Evolutionary conservation across 2,113 vertebrate species (phyloP), one percentile per base, ranked within the genome.

Genomic region (Sclerurus mexicanus): DNA sequence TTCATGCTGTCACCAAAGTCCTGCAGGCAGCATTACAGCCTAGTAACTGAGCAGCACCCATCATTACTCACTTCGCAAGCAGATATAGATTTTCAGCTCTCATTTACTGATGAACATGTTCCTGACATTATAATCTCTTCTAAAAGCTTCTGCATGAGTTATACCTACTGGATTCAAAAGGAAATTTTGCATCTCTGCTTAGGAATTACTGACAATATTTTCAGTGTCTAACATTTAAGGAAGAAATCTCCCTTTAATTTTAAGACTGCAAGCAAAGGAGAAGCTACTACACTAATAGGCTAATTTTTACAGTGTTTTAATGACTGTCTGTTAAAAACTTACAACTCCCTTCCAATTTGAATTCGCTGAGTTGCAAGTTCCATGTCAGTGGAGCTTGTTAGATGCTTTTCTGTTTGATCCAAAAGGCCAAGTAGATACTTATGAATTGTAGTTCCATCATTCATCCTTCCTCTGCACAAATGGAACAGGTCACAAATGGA

Each of bases 1-100:
- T 92, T 94, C 69, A 40, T 24, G 21, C 76, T 95, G 95, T 93
- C 96, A 90, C 86, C 67, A 78, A 81, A 87, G 84, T 90, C 79
- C 96, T 94, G 90, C 79, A 90, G 95, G 92, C 77, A 2, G 83
- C 86, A 76, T 84, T 82, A 88, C 27, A 92, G 56, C 75, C 79
- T 23, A 6, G 79, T 42, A 89, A 71, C 64, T 52, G 81, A 85
- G 82, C 85, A 80, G 83, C 85, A 88, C 76, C 75, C 75, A 85
- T 63, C 88, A 53, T 74, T 84, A 84, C 73, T 92, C 73, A 56
- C 40, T 80, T 80, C 58, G 79, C 2, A 4, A 90, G 28, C 58
- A 92, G 67, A 90, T 71, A 85, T 0, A 91, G 56, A 82, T 90
- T 94, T 94, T 72, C 88, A 84, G 44, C 40, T 86, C 76, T 72